Conservation (phyloP, 2,888 invertebrate species). For the Oasisia sp. region DNA sequence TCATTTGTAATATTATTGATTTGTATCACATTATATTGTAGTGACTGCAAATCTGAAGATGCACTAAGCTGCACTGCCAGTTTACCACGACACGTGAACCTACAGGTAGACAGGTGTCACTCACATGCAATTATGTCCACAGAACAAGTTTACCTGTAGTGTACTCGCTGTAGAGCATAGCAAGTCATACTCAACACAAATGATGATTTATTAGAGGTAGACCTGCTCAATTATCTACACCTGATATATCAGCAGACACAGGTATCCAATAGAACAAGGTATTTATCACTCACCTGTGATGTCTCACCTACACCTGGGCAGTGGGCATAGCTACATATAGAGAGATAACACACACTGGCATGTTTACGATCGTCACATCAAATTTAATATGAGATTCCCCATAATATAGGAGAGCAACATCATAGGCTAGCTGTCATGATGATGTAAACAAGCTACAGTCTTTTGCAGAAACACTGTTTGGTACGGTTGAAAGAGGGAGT, state of each 20-base stretch:
- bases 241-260: background rate
- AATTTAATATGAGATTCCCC: background rate
- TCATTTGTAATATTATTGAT: too few relatives aligned
- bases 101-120: background rate
- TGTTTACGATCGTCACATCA: background rate
- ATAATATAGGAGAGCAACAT: background rate
- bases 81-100: too few relatives aligned
- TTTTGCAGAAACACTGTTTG: background rate
- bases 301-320: background rate
- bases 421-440: background rate
- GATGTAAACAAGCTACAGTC: background rate
- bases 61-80: too few relatives aligned
- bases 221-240: background rate
- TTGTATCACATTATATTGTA: too few relatives aligned
- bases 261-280: background rate
- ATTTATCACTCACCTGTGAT: background rate
- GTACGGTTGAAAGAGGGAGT: background rate
- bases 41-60: too few relatives aligned
- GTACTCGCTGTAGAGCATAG: background rate
- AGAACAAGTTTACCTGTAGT: background rate
- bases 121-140: background rate
- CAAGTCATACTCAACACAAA: background rate
- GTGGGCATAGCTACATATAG: background rate
- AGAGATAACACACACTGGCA: background rate
- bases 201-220: background rate